Evolutionary conservation across 2,113 vertebrate species (phyloP), one percentile per base, ranked within the genome.

Genomic region (Mesocricetus auratus): DNA sequence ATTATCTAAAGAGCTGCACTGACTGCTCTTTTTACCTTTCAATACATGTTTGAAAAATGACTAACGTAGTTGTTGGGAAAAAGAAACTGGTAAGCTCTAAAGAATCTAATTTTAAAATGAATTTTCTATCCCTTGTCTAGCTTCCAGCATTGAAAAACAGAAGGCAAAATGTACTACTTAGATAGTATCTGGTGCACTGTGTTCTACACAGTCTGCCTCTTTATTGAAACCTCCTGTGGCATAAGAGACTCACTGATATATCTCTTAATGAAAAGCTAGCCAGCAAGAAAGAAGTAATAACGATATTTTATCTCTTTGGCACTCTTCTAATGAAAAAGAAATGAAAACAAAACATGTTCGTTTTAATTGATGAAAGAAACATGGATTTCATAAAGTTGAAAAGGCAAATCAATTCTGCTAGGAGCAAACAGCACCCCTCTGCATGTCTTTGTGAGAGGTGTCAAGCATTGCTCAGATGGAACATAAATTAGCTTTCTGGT

Each of bases 171-270:
- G 45, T 73, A 96, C 86, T 93, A 94, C 62, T 62, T 74, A 97
- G 96, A 97, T 97, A 77, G 74, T 88, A 98, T 97, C 96, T 96
- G 74, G 36, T 82, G 64, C 94, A 95, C 75, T 96, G 79, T 88
- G 68, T 91, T 96, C 93, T 75, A 39, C 87, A 86, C 71, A 81
- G 93, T 33, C 58, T 91, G 87, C 36, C 39, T 97, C 58, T 97
- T 97, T 98, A 97, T 97, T 97, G 94, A 97, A 98, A 97, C 47
- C 85, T 95, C 83, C 79, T 90, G 82, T 86, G n/a, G 89, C 29
- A 95, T 47, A 94, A 90, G 10, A 95, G 66, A 91, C 73, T 89
- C 87, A 73, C 53, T 36, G 69, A 97, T 96, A 97, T 96, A 96
- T 94, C 91, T 31, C 33, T 89, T 97, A 95, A 98, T 97, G 95